A percentile compares a stretch with the other conserved stretches of the same genome.
These are phyloP conservation scores for Sinotaia quadrata DNA, from an alignment of 2,888 invertebrate species.

Conservation along the genomic window DNA sequence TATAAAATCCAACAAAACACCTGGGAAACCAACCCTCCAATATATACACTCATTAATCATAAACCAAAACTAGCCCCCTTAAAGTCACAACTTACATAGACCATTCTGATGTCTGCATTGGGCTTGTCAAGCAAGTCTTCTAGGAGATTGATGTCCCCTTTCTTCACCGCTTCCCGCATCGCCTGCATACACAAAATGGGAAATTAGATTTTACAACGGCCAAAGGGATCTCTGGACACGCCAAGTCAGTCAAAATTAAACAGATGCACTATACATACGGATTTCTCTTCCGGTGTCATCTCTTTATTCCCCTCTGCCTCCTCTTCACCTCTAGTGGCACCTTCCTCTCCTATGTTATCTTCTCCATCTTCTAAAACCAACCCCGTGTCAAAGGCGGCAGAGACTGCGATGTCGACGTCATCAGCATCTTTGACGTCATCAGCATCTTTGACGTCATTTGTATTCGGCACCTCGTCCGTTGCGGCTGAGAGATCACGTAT, in stretches of 20 bases:
- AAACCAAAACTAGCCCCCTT: too few species aligned
- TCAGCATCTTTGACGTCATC: too few species aligned
- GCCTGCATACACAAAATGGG: conserved; percentile 42
- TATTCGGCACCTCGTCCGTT: too few species aligned
- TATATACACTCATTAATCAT: too few species aligned
- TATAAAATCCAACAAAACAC: too few species aligned
- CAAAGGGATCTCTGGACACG: not conserved
- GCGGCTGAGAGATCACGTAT: too few species aligned
- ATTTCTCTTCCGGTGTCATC: conserved; percentile 38
- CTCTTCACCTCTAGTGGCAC: conserved; percentile 35
- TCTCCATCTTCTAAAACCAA: not conserved
- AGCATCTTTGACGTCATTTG: too few species aligned
- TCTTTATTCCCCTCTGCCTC: conserved; percentile 33
- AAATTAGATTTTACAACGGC: not conserved
- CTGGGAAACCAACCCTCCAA: too few species aligned
- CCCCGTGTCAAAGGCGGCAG: too few species aligned
- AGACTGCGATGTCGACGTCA: too few species aligned
- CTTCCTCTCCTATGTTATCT: conserved; percentile 3
- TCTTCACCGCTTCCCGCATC: conserved; percentile 56
- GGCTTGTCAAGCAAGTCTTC: conserved; percentile 63
- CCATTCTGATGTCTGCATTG: conserved; percentile 62
- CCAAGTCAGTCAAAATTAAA: not conserved
- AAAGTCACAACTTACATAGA: conserved; percentile 60
- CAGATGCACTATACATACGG: conserved; percentile 14
- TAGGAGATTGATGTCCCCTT: conserved; percentile 59